These are phyloP conservation scores for Erethizon dorsatum DNA, from an alignment of 2,797 vertebrate species.

Conservation along the genomic window DNA sequence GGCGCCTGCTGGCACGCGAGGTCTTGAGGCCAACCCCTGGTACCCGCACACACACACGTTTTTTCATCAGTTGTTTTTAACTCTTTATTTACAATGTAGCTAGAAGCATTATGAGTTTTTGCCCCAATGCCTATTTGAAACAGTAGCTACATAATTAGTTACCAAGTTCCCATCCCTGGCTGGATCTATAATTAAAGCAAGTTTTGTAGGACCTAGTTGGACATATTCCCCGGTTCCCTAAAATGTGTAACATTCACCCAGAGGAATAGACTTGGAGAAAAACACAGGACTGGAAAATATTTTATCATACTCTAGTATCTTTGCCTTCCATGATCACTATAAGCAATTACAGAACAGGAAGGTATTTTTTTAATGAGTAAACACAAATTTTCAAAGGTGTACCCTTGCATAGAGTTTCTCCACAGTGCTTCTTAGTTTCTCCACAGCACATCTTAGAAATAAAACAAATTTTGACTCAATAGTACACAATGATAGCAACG, in stretches of 20 bases:
- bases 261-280: conserved; percentile 69
- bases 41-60: too few relatives aligned
- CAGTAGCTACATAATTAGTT: conserved; percentile 70
- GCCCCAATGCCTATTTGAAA: not conserved
- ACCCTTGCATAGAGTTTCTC: conserved; percentile 7
- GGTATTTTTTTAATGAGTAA: conserved; percentile 1
- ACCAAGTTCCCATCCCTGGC: conserved; percentile 59
- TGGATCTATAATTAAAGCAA: conserved; percentile 79
- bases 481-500: not conserved
- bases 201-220: conserved; percentile 67
- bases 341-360: conserved; percentile 35
- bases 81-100: not conserved
- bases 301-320: conserved; percentile 2
- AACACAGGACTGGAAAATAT: conserved; percentile 78
- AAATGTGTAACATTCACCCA: conserved; percentile 75
- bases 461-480: not conserved
- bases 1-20: too few relatives aligned
- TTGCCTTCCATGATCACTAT: conserved; percentile 7
- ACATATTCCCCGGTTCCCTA: conserved; percentile 71
- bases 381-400: conserved; percentile 47
- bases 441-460: conserved; percentile 25
- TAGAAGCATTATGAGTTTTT: conserved; percentile 27
- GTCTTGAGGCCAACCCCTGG: too few relatives aligned
- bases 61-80: conserved; percentile 37
- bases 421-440: not conserved